Conservation (phyloP, 1,140 invertebrate genomes). For the Paraescarpia echinospica region DNA sequence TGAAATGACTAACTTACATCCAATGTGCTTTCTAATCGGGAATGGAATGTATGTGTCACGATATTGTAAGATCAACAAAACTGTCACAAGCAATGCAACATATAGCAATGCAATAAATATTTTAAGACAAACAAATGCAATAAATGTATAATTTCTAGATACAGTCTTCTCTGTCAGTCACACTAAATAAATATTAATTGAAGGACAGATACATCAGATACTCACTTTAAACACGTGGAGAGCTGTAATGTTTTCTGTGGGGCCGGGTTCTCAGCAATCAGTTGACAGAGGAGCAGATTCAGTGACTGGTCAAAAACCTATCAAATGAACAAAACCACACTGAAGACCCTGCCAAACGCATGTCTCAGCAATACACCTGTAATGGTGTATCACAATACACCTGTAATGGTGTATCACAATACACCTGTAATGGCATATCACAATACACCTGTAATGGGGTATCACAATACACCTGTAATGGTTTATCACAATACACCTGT, state of each 20-base stretch:
- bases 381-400: not conserved
- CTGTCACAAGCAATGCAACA: not conserved
- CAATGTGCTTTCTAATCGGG: too few species aligned
- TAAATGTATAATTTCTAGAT: too few species aligned
- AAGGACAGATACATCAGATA: not conserved
- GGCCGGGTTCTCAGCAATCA: not conserved
- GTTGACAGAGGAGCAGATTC: not conserved
- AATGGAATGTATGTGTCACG: too few species aligned
- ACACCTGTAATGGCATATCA: too few species aligned
- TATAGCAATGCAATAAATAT: too few species aligned
- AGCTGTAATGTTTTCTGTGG: conserved; percentile 8
- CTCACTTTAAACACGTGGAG: not conserved
- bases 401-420: too few species aligned
- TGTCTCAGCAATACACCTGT: not conserved
- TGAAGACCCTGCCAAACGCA: not conserved
- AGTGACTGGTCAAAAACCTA: not conserved
- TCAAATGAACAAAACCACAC: not conserved
- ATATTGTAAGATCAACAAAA: not conserved
- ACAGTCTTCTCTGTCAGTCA: not conserved
- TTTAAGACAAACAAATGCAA: too few species aligned
- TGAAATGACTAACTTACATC: not conserved
- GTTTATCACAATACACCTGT: too few species aligned
- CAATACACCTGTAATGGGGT: too few species aligned
- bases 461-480: too few species aligned
- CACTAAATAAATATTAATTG: not conserved